phyloP scores from a whole-genome alignment of 2,797 vertebrate genomes.

The Chiroxiphia lanceolata region DNA sequence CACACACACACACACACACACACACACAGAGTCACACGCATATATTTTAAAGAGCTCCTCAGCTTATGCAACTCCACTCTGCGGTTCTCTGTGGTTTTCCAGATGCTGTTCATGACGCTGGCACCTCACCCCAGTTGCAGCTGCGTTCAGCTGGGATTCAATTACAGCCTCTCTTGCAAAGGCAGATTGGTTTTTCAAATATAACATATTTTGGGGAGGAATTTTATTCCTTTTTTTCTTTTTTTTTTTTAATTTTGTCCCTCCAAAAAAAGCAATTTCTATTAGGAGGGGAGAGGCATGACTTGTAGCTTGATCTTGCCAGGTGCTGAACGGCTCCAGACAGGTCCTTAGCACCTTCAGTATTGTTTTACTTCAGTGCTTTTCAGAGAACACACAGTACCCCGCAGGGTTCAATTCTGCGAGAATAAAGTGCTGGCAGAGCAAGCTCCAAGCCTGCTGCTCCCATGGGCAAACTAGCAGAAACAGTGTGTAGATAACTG shows the following conservation, averaged over 20 bases:
- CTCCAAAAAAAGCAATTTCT: background rate
- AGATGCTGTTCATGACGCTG: constrained; percentile 48
- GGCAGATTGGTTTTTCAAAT: constrained; percentile 69
- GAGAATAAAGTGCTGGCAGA: background rate
- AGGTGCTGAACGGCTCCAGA: background rate
- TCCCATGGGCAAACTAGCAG: background rate
- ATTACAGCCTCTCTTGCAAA: constrained; percentile 61
- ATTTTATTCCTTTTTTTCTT: background rate
- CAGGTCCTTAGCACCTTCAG: background rate
- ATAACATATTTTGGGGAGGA: constrained; percentile 44
- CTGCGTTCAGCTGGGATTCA: constrained; percentile 74
- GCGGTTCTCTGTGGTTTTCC: constrained; percentile 47
- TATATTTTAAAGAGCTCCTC: background rate
- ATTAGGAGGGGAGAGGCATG: background rate
- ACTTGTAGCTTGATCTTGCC: background rate
- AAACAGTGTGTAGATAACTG: background rate
- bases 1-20: accelerated
- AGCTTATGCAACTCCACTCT: constrained; percentile 18
- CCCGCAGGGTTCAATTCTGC: background rate
- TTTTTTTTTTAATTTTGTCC: background rate
- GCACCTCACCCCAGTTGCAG: constrained; percentile 65
- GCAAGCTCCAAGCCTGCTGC: background rate
- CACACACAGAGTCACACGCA: accelerated
- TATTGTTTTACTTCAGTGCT: background rate
- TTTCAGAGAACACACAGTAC: background rate